Evolutionary conservation across 2,113 vertebrate genomes (phyloP).

Genomic region (Pionites leucogaster): DNA sequence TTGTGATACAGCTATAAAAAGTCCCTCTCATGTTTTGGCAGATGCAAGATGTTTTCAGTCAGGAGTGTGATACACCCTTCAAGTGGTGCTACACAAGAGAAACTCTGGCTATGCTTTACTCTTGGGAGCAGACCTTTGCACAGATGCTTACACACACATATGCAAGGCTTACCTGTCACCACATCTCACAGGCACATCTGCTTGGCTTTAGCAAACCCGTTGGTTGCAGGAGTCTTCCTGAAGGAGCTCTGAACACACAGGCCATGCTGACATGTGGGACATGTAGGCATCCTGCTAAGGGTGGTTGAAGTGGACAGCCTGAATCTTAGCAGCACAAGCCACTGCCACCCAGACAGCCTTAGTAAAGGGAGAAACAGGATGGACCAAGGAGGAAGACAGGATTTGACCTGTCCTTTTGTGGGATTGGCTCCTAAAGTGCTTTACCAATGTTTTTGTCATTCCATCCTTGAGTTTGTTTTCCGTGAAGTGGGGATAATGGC

Average conservation of each 20-base stretch:
- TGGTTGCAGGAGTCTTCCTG: neutral
- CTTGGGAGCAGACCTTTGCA: neutral
- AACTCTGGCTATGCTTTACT: neutral
- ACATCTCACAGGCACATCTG: neutral
- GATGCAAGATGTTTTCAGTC: constrained; percentile 3
- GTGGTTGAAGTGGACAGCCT: neutral
- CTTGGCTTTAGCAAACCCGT: neutral
- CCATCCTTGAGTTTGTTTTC: neutral
- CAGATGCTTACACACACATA: neutral
- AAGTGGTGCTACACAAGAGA: neutral
- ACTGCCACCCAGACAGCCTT: fast-evolving
- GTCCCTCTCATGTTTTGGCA: neutral
- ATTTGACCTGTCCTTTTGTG: neutral
- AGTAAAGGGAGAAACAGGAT: neutral
- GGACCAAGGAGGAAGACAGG: neutral
- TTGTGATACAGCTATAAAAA: neutral
- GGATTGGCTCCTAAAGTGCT: neutral
- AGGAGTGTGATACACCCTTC: neutral
- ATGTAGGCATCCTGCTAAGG: neutral
- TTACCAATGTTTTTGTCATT: neutral
- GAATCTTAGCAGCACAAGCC: neutral
- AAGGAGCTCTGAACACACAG: neutral
- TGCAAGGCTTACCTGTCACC: neutral
- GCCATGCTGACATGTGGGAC: neutral
- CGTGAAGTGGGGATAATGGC: neutral